Percentiles rank a stretch among this genome's conserved stretches.
Conservation (phyloP, 2,888 invertebrate species). For the Perithous albicinctus region DNA sequence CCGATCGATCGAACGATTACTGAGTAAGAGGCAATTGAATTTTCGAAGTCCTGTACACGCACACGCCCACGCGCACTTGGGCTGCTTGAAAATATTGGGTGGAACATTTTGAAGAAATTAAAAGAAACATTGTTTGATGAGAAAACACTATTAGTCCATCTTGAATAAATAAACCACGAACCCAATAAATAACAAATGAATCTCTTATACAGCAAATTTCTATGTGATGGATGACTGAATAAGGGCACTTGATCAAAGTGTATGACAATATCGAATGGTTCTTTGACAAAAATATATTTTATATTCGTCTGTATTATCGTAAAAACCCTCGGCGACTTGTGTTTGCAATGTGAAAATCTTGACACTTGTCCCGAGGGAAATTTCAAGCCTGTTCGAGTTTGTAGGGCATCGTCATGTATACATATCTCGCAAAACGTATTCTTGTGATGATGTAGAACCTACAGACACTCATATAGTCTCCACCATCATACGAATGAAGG, state of each 20-base stretch:
- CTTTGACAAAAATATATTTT: neutral
- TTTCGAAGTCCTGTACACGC: too few species aligned
- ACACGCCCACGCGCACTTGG: too few species aligned
- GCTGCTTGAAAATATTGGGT: too few species aligned
- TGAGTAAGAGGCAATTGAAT: too few species aligned
- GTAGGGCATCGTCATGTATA: constrained; percentile 8
- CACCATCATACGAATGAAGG: constrained; percentile 13
- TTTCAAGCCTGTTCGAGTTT: constrained; percentile 28
- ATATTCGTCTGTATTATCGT: neutral
- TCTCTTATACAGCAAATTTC: too few species aligned
- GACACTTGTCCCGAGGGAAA: constrained; percentile 47
- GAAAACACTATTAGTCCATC: too few species aligned
- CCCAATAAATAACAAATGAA: too few species aligned
- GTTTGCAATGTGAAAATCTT: constrained; percentile 25
- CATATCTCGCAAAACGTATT: constrained; percentile 18
- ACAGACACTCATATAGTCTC: constrained; percentile 10
- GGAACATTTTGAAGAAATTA: too few species aligned
- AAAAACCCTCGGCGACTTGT: neutral
- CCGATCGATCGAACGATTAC: too few species aligned
- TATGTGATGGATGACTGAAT: neutral
- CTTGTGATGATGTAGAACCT: constrained; percentile 29
- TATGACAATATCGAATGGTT: neutral
- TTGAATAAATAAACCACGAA: too few species aligned
- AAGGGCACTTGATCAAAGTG: neutral
- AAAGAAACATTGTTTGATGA: too few species aligned